Conservation (phyloP, 2,113 vertebrate species). For the Percina caprodes region DNA sequence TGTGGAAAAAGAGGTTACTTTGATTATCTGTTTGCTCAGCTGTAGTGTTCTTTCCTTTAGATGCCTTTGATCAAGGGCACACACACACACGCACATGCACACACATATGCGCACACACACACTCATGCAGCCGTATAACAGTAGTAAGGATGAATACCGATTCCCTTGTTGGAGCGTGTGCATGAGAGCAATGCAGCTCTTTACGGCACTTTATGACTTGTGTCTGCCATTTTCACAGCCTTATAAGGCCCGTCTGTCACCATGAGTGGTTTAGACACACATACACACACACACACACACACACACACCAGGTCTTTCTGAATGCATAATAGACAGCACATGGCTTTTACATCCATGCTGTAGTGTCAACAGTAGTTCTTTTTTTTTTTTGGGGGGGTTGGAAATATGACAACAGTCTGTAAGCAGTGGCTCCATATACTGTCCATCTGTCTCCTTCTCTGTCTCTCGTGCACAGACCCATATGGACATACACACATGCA, state of each 20-base stretch:
- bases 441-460: not conserved
- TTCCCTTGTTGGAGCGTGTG: conserved; percentile 29
- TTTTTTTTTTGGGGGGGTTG: not conserved
- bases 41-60: conserved; percentile 45
- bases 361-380: conserved; percentile 61
- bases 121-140: conserved; percentile 4
- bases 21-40: conserved; percentile 71
- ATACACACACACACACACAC: conserved; percentile 38
- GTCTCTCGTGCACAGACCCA: not conserved
- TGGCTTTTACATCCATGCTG: conserved; percentile 58
- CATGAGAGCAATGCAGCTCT: conserved; percentile 21
- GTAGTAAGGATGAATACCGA: conserved; percentile 29
- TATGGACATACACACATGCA: not conserved
- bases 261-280: conserved; percentile 15
- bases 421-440: conserved; percentile 16
- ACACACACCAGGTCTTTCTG: conserved; percentile 49
- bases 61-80: conserved; percentile 62
- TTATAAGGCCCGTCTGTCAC: conserved; percentile 77
- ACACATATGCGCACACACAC: conserved; percentile 1
- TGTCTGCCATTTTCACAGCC: conserved; percentile 62
- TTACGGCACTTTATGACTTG: conserved; percentile 44
- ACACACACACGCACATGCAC: conserved; percentile 1
- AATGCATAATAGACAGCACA: conserved; percentile 54
- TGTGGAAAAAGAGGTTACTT: conserved; percentile 35
- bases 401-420: conserved; percentile 19